Base-by-base conservation (phyloP, 2,113 vertebrate genomes). In the Clarias gariepinus region DNA sequence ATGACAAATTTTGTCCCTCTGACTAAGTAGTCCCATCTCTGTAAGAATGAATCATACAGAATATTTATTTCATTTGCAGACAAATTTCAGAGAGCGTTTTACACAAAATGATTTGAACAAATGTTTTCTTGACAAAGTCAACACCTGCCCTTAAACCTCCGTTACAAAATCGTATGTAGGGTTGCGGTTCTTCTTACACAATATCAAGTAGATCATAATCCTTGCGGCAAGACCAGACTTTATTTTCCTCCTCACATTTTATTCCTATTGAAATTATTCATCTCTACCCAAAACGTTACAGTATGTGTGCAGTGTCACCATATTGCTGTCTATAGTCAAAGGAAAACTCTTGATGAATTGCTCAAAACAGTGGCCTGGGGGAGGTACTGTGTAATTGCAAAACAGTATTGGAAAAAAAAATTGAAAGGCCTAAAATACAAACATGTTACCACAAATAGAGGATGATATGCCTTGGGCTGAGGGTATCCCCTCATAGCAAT, bases 401-500 rank as follows among this genome's bases (percentile, higher is more conserved):
- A 36, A 61, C 69, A 81, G 69, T 89, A 64, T 77, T 88, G 89
- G 52, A 0, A 36, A 47, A 33, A 0, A 36, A 36, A 88, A 88
- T 87, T 84, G 90, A 89, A 61, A 84, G 88, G 88, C 83, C 89
- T 53, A 57, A 19, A 82, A 92, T 79, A 93, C 90, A 93, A 89
- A 92, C 91, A 90, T 92, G 91, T 91, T 85, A 87, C 90, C 28
- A 73, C 91, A 90, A 88, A 92, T 90, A 57, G 68, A 87, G 86
- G 84, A 68, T 80, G 81, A 79, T 8, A 77, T 68, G 91, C 91
- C 92, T 89, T 80, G 57, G 91, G 91, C 91, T 82, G 79, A 91
- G 91, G 85, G 78, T 87, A 85, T 91, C 81, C 85, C 82, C 89
- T 91, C 85, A 92, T 87, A 91, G 88, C 86, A 88, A 90, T 87